Conservation (phyloP, 2,797 vertebrate species). For the Cyprinodon diabolis region DNA sequence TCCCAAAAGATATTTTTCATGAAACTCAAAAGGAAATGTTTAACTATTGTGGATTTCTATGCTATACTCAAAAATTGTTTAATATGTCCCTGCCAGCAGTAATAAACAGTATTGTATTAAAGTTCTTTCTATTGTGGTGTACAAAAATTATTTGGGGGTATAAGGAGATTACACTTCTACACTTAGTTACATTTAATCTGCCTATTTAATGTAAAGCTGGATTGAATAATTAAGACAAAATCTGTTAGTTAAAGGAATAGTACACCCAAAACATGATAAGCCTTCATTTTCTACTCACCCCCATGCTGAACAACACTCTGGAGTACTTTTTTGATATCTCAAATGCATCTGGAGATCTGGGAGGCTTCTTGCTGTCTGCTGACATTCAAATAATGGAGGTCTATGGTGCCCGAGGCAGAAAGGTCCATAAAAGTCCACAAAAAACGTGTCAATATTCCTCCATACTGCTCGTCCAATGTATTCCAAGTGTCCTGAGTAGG, state of each 20-base stretch:
- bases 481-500: too few relatives aligned
- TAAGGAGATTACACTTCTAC: background rate
- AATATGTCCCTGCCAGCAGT: background rate
- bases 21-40: constrained; percentile 2
- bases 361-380: too few relatives aligned
- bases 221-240: background rate
- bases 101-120: constrained; percentile 8
- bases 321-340: too few relatives aligned
- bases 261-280: too few relatives aligned
- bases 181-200: background rate
- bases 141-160: background rate
- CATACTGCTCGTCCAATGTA: too few relatives aligned
- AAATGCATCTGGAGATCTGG: too few relatives aligned
- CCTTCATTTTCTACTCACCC: too few relatives aligned
- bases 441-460: too few relatives aligned
- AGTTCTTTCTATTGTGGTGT: background rate
- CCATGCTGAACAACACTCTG: too few relatives aligned
- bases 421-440: too few relatives aligned
- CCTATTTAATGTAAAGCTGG: background rate
- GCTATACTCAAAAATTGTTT: background rate
- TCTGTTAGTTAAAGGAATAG: background rate
- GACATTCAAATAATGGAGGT: too few relatives aligned
- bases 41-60: background rate
- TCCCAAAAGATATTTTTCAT: background rate
- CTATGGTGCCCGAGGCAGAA: too few relatives aligned